Conservation (phyloP, 30 jellyfish, hydroid and myxozoan species). For the Phacellophora camtschatica region DNA sequence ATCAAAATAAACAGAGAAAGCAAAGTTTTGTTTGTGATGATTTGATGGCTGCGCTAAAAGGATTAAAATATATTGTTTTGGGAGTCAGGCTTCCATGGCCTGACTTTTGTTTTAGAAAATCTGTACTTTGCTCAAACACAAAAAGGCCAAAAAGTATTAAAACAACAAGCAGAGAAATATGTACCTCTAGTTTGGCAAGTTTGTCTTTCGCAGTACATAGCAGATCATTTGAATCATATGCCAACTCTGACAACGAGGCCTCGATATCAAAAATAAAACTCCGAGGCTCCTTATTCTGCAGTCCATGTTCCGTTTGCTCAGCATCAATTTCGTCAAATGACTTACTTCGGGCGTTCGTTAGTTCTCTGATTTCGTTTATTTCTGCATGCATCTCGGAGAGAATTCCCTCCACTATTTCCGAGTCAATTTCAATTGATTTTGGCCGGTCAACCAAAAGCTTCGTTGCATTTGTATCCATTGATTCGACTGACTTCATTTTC, state of each 20-base stretch:
- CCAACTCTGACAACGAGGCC: neutral
- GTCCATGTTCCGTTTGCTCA: neutral
- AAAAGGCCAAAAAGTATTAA: too few relatives aligned
- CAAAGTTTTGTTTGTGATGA: too few relatives aligned
- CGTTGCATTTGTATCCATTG: constrained; percentile 42
- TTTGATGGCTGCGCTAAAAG: too few relatives aligned
- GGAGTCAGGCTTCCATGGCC: too few relatives aligned
- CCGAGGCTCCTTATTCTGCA: neutral
- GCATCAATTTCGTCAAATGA: neutral
- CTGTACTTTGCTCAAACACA: too few relatives aligned
- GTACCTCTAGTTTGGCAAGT: constrained; percentile 17
- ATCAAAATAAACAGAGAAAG: too few relatives aligned
- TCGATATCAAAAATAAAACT: neutral
- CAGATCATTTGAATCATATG: constrained; percentile 11
- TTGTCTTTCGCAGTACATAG: neutral
- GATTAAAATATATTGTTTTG: too few relatives aligned
- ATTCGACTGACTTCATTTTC: constrained; percentile 37
- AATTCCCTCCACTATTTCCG: constrained; percentile 47
- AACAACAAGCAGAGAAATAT: too few relatives aligned
- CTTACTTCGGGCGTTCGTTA: neutral
- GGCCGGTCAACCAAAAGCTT: constrained; percentile 8
- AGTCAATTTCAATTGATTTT: constrained; percentile 39
- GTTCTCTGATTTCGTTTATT: constrained; percentile 9
- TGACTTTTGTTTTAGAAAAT: too few relatives aligned
- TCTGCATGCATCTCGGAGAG: constrained; percentile 48